Conservation (phyloP, 2,797 vertebrate genomes). For the Anolis apletophallus region DNA sequence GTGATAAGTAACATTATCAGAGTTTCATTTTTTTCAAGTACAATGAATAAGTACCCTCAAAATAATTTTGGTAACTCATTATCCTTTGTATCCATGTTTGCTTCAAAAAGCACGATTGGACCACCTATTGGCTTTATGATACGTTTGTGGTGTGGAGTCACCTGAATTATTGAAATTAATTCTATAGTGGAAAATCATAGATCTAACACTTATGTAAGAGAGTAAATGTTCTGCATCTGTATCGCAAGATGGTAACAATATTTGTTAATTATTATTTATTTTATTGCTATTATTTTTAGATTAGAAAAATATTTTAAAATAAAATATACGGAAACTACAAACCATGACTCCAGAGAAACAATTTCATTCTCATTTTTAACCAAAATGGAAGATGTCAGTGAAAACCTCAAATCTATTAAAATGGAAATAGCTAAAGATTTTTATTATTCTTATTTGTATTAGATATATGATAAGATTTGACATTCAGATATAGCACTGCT, state of each 20-base stretch:
- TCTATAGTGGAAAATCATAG: not conserved
- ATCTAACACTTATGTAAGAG: not conserved
- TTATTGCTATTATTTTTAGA: constrained; percentile 15
- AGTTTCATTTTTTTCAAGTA: not conserved
- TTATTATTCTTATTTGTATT: constrained; percentile 10
- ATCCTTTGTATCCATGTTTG: not conserved
- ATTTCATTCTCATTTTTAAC: not conserved
- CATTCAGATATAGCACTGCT: constrained; percentile 7
- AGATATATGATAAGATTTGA: constrained; percentile 14
- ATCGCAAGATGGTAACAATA: not conserved
- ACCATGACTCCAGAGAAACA: accelerated
- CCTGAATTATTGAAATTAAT: not conserved
- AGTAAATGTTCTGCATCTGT: not conserved
- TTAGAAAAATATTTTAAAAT: not conserved
- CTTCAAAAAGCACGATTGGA: not conserved
- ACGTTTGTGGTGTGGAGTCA: not conserved
- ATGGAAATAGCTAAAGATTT: not conserved
- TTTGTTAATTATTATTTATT: not conserved
- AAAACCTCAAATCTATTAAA: not conserved
- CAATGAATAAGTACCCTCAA: not conserved
- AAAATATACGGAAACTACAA: not conserved
- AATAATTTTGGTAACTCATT: not conserved
- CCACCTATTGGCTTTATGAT: not conserved
- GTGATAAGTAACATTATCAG: not conserved
- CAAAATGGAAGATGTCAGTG: not conserved